phyloP scores from a whole-genome alignment of 1,140 invertebrate genomes.

The Brachionus rubens region DNA sequence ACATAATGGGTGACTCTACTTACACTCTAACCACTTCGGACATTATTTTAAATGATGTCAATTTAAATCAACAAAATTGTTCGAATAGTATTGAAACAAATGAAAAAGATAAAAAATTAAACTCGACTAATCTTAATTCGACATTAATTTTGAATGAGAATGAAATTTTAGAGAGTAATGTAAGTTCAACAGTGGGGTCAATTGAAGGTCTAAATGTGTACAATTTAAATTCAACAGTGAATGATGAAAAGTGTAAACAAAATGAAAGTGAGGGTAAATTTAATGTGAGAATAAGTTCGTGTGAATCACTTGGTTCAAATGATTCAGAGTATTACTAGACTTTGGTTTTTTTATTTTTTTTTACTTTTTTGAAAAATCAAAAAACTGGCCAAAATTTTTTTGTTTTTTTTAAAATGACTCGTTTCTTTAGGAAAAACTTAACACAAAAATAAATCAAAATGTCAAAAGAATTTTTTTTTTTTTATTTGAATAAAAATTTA shows the following conservation, averaged over 20 bases:
- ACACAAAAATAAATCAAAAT: no score
- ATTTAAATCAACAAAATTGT: not conserved
- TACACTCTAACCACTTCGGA: not conserved
- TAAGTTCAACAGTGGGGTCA: constrained; percentile 16
- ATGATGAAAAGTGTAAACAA: constrained; percentile 24
- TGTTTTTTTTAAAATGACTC: no score
- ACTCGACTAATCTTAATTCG: constrained; percentile 29
- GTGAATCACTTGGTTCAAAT: not conserved
- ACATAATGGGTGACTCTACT: not conserved
- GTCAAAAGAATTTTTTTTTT: no score
- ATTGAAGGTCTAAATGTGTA: constrained; percentile 14
- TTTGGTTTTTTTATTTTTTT: no score
- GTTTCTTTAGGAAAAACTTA: no score
- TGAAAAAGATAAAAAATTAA: constrained; percentile 9
- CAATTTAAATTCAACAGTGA: constrained; percentile 30
- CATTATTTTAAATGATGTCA: constrained; percentile 29
- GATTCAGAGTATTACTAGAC: constrained; percentile 7
- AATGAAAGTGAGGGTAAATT: constrained; percentile 7
- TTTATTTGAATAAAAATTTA: no score
- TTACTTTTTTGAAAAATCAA: no score
- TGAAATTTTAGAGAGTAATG: constrained; percentile 28
- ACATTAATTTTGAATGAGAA: constrained; percentile 31
- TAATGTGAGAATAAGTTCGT: not conserved
- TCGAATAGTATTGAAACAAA: not conserved
- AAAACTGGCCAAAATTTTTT: no score